phyloP scores from a whole-genome alignment of 2,888 invertebrate genomes.

The Erebia ligea region DNA sequence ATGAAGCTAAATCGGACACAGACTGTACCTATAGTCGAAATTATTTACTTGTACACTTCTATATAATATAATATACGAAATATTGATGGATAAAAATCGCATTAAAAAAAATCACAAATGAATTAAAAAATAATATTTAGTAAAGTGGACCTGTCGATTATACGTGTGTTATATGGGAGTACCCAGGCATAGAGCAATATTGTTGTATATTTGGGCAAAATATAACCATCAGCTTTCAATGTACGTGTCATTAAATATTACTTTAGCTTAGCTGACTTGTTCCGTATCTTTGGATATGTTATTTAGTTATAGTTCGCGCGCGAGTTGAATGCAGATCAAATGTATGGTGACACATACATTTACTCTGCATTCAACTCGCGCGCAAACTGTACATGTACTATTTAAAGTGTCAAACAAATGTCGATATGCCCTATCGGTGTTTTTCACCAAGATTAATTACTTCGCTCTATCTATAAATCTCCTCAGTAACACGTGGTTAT shows the following conservation, averaged over 20 bases:
- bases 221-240: slow-evolving; percentile 30
- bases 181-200: slow-evolving; percentile 34
- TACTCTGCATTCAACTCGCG: too few species aligned
- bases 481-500: too few species aligned
- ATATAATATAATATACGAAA: slow-evolving; percentile 1
- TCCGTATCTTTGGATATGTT: too few species aligned
- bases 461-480: too few species aligned
- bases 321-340: too few species aligned
- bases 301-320: too few species aligned
- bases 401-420: too few species aligned
- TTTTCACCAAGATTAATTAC: too few species aligned
- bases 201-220: slow-evolving; percentile 41
- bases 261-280: slow-evolving; percentile 36
- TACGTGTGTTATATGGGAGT: slow-evolving; percentile 23
- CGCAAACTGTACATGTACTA: too few species aligned
- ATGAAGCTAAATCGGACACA: not conserved
- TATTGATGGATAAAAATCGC: slow-evolving; percentile 23
- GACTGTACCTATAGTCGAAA: not conserved
- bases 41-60: slow-evolving; percentile 29
- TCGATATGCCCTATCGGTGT: too few species aligned
- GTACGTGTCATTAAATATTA: slow-evolving; percentile 47
- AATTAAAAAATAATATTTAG: not conserved
- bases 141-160: slow-evolving; percentile 39
- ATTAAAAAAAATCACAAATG: slow-evolving; percentile 22
- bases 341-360: too few species aligned